These are phyloP conservation scores for Sweltsa coloradensis DNA, from an alignment of 1,140 invertebrate species.

Conservation along the genomic window DNA sequence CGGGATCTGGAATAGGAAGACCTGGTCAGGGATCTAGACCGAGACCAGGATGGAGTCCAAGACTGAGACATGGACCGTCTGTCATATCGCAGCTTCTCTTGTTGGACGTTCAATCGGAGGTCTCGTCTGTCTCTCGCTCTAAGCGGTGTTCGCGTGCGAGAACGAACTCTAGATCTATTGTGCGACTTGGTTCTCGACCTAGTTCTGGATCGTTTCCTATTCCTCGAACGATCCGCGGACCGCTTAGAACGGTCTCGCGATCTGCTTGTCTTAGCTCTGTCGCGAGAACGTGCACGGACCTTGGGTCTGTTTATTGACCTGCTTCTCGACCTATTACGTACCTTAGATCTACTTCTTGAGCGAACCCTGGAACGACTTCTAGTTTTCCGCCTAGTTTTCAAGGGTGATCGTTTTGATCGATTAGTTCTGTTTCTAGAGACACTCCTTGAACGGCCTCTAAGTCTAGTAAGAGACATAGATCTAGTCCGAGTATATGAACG, in stretches of 20 bases:
- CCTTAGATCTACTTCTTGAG: slow-evolving; percentile 27
- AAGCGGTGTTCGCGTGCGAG: slow-evolving; percentile 24
- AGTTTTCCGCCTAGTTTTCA: slow-evolving; percentile 3
- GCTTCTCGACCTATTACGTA: slow-evolving; percentile 9
- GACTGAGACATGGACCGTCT: slow-evolving; percentile 18
- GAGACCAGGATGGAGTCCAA: slow-evolving; percentile 35
- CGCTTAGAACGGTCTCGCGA: slow-evolving; percentile 14
- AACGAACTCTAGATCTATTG: slow-evolving; percentile 26
- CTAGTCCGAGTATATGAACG: slow-evolving; percentile 19
- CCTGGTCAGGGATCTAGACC: slow-evolving; percentile 28
- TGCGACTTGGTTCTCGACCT: slow-evolving; percentile 20
- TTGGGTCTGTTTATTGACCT: slow-evolving; percentile 4
- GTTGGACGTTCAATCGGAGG: slow-evolving; percentile 26
- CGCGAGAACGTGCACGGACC: no score
- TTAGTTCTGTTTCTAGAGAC: slow-evolving; percentile 1
- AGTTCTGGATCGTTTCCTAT: slow-evolving; percentile 16
- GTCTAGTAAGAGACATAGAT: slow-evolving; percentile 19
- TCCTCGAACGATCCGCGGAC: slow-evolving; percentile 16
- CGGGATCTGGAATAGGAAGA: slow-evolving; percentile 23
- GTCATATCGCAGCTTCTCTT: slow-evolving; percentile 18
- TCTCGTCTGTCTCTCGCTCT: slow-evolving; percentile 23
- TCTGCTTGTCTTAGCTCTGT: slow-evolving; percentile 20
- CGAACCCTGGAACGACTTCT: slow-evolving; percentile 27
- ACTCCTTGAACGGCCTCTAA: slow-evolving; percentile 3
- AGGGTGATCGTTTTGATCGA: slow-evolving; percentile 4